phyloP scores from a whole-genome alignment of 2,888 invertebrate genomes.

The Arrhopalites spinosus region DNA sequence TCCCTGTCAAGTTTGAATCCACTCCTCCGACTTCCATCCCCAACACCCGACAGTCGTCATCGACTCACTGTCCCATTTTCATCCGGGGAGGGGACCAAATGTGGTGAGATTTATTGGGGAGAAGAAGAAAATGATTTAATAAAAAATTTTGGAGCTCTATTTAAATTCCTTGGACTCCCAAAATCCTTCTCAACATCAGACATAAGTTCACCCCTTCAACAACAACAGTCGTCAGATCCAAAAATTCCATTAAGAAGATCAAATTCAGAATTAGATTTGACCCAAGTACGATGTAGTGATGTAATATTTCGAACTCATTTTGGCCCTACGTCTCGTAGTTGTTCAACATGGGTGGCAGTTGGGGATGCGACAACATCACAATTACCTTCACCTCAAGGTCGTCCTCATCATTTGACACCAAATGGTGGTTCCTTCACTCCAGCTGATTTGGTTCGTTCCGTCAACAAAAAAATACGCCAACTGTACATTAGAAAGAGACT shows the following conservation, averaged over 20 bases:
- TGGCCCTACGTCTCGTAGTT: slow-evolving; percentile 71
- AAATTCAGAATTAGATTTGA: slow-evolving; percentile 67
- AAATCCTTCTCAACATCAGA: slow-evolving; percentile 84
- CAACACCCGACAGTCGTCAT: slow-evolving; percentile 54
- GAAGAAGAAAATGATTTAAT: slow-evolving; percentile 80
- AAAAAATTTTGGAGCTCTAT: slow-evolving; percentile 77
- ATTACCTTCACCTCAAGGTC: slow-evolving; percentile 79
- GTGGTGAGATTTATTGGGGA: slow-evolving; percentile 68
- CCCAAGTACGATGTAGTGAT: slow-evolving; percentile 62
- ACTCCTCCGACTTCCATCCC: slow-evolving; percentile 57
- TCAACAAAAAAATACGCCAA: slow-evolving; percentile 82
- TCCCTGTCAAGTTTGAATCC: slow-evolving; percentile 71
- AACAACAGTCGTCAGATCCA: slow-evolving; percentile 52
- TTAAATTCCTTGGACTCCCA: slow-evolving; percentile 78
- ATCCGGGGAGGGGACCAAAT: slow-evolving; percentile 48
- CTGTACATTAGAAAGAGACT: slow-evolving; percentile 78
- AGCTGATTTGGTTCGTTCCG: slow-evolving; percentile 72
- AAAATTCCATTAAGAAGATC: slow-evolving; percentile 54
- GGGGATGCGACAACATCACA: slow-evolving; percentile 79
- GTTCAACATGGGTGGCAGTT: slow-evolving; percentile 86
- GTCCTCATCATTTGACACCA: slow-evolving; percentile 57
- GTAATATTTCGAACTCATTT: slow-evolving; percentile 63
- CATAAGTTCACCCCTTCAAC: slow-evolving; percentile 60
- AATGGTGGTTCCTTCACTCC: slow-evolving; percentile 67
- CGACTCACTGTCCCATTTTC: slow-evolving; percentile 53